A percentile compares a stretch with the other conserved stretches of the same genome.
Evolutionary conservation across 2,113 vertebrate genomes (phyloP).

Genomic region (Candoia aspera): DNA sequence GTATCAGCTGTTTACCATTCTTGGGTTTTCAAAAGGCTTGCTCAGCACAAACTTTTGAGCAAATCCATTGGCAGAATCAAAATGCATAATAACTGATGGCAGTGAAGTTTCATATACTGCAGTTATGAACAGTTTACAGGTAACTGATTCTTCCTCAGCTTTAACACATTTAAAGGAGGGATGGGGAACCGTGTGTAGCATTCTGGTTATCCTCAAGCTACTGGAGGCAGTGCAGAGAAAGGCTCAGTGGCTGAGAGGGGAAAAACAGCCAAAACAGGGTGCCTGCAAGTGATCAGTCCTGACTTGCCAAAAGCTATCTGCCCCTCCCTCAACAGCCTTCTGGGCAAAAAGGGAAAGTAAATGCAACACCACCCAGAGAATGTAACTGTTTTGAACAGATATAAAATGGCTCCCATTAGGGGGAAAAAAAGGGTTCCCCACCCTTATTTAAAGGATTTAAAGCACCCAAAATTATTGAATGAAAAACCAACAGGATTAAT

Average conservation of each 20-base stretch:
- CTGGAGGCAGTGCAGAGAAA: neutral
- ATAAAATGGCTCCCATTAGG: neutral
- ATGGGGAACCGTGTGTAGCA: neutral
- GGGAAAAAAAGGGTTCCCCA: neutral
- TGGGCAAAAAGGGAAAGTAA: neutral
- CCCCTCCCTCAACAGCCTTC: neutral
- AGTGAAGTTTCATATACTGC: slow-evolving; percentile 59
- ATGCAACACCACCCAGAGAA: neutral
- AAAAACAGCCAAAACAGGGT: neutral
- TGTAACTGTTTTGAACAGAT: neutral
- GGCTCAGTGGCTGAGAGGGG: neutral
- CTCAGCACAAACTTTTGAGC: slow-evolving; percentile 31
- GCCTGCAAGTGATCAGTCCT: neutral
- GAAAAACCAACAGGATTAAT: slow-evolving; percentile 66
- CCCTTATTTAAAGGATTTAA: slow-evolving; percentile 36
- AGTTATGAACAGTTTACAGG: slow-evolving; percentile 67
- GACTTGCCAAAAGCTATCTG: neutral
- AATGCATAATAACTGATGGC: slow-evolving; percentile 33
- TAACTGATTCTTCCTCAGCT: slow-evolving; percentile 72
- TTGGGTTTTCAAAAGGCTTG: slow-evolving; percentile 52
- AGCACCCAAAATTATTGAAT: slow-evolving; percentile 56
- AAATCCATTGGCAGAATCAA: slow-evolving; percentile 27
- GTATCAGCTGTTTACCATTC: slow-evolving; percentile 49
- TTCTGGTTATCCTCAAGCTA: neutral
- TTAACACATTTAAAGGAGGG: slow-evolving; percentile 41